Evolutionary conservation across 2,113 vertebrate species (phyloP), one percentile per base, ranked within the genome.

Genomic region (Callaeas wilsoni): DNA sequence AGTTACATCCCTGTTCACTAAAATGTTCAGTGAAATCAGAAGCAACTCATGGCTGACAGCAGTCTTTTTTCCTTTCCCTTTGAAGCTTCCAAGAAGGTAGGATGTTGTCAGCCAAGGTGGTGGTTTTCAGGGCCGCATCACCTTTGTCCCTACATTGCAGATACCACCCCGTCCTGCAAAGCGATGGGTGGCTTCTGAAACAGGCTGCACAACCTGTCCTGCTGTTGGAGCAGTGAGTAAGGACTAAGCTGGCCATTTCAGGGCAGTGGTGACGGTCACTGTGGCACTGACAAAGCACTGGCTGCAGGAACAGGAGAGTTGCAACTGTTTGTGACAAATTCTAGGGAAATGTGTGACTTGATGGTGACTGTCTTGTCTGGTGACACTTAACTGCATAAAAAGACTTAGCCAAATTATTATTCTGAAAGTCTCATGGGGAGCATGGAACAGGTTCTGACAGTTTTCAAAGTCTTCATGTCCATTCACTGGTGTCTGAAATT

Each of bases 221-320:
- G 55, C 33, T 17, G 3, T 16, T 41, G 39, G 25, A 70, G 25
- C 62, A 55, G 62, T 5, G 33, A 41, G 23, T 16, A 23, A 42
- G 11, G 52, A 46, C 33, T 0, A 1, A 35, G 26, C 6, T n/a
- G 74, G 13, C 18, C 1, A 0, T 76, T 84, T 41, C 0, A 1
- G 13, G 50, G 60, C 2, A 2, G 29, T 41, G 52, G 27, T 67
- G 42, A 14, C n/a, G 26, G 22, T 59, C 78, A 59, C 37, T 60
- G 46, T 64, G 85, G 67, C 39, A 16, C 42, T 56, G 57, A 46
- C 50, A 59, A 83, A 78, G 47, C 46, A n/a, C 33, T 32, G 69
- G 49, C 63, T 70, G n/a, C 35, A 67, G 69, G 42, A 75, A 42
- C 39, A 56, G 19, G 10, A 53, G 30, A 69, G 26, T 16, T 68